Evolutionary conservation across 2,113 vertebrate species (phyloP), one percentile per base, ranked within the genome.

Genomic region (Neodon shergylaensis): DNA sequence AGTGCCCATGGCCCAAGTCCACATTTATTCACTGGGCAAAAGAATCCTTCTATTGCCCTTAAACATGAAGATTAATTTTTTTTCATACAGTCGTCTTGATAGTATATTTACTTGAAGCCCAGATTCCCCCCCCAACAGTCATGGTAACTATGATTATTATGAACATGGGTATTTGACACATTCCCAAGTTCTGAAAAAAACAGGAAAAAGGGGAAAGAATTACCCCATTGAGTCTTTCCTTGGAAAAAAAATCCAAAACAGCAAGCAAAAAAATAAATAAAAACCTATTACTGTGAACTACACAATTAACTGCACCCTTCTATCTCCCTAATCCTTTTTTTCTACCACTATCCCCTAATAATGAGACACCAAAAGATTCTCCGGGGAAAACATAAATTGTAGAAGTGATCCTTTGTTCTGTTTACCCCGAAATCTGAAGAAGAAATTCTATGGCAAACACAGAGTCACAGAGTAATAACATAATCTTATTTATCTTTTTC

Each of bases 361-460:
- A 88, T 42, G 22, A 94, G 63, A 91, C 33, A 76, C 22, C 6
- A 74, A 65, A 92, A 93, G 68, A 76, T 70, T 47, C 49, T 87
- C 84, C 21, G 31, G 6, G n/a, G 66, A 68, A 91, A 47, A 70
- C 68, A 84, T 39, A 61, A 92, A 85, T 92, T 85, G 31, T 86
- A 92, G 82, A 95, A 79, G 54, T 17, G 28, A 54, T 87, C 33
- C 65, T 95, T 95, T 96, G 61, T 93, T 61, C 0, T 78, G 19
- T 61, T 63, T 78, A 84, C 36, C 16, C 1, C 91, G 52, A 83
- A 87, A 84, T 58, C 92, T 89, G 22, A 66, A 92, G 96, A 54
- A 44, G 13, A 95, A 97, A 91, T 90, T 95, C 76, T 95, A 16
- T 63, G 44, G 58, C 52, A 73, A 97, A 91, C 81, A 95, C 89